Percentiles rank a stretch among this genome's conserved stretches.
Evolutionary conservation across 2,113 vertebrate genomes (phyloP).

Genomic region (Lophochroa leadbeateri): DNA sequence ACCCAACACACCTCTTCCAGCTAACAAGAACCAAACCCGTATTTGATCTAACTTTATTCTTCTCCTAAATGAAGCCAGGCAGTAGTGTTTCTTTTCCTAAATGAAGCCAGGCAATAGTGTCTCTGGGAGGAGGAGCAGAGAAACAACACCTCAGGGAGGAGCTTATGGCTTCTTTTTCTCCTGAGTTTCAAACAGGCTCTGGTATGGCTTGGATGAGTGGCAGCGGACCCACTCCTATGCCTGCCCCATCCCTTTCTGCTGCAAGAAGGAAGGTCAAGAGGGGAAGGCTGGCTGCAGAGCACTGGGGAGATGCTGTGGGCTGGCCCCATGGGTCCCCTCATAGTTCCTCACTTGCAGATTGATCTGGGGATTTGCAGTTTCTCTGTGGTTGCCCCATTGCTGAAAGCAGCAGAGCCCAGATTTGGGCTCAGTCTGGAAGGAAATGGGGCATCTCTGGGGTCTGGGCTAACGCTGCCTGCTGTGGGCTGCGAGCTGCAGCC

Average conservation of each 20-base stretch:
- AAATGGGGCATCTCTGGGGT: neutral
- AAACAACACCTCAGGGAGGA: neutral
- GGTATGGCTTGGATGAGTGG: neutral
- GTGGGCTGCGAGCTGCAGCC: neutral
- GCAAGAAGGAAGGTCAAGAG: neutral
- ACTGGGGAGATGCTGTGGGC: neutral
- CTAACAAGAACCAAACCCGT: fast-evolving
- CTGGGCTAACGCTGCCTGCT: neutral
- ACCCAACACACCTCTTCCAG: neutral
- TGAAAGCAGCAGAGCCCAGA: neutral
- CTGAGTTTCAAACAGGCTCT: neutral
- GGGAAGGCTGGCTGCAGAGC: neutral
- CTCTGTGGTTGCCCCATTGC: fast-evolving
- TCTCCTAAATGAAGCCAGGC: neutral
- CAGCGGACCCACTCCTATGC: fast-evolving
- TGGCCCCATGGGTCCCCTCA: fast-evolving
- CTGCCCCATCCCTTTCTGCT: neutral
- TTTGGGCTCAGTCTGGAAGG: neutral
- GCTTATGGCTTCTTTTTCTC: neutral
- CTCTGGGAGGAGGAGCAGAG: slow-evolving; percentile 19
- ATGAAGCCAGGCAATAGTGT: neutral
- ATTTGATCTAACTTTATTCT: neutral
- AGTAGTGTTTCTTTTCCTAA: neutral
- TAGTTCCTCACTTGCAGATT: neutral
- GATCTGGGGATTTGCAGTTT: neutral